Percentiles rank a stretch among this genome's conserved stretches.
Conservation (phyloP, 1,140 invertebrate species). For the Anadara kagoshimensis region DNA sequence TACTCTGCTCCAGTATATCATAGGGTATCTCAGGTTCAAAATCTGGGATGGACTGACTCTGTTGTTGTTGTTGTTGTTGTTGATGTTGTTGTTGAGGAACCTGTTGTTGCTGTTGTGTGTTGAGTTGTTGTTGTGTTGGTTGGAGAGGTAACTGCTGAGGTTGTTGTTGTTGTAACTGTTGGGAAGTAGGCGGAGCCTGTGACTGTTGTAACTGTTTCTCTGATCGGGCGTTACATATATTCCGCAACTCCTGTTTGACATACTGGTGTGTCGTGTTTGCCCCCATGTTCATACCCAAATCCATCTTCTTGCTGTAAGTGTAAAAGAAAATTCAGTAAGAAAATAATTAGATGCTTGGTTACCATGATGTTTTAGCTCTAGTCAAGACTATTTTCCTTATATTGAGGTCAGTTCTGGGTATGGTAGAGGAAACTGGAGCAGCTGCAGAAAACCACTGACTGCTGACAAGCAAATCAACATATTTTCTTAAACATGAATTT, state of each 20-base stretch:
- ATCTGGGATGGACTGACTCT: conserved; percentile 33
- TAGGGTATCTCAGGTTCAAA: conserved; percentile 60
- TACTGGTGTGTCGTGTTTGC: conserved; percentile 81
- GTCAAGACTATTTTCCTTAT: too few species aligned
- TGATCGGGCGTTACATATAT: conserved; percentile 87
- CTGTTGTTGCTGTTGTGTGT: conserved; percentile 3
- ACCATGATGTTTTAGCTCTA: too few species aligned
- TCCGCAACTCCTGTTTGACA: conserved; percentile 90
- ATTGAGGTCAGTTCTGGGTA: too few species aligned
- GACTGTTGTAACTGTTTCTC: conserved; percentile 73
- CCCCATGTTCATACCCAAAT: conserved; percentile 18
- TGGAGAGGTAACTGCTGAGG: conserved; percentile 14
- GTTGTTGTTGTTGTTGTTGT: conserved; percentile 42
- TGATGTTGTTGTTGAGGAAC: conserved; percentile 57
- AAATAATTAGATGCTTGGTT: too few species aligned
- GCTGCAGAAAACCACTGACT: too few species aligned
- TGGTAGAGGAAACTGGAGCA: too few species aligned
- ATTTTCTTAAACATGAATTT: too few species aligned
- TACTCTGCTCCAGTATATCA: conserved; percentile 68
- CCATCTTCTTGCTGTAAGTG: conserved; percentile 25
- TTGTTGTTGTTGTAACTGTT: conserved; percentile 13
- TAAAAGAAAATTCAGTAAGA: background rate
- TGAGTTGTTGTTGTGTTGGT: background rate
- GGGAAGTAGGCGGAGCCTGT: conserved; percentile 11
- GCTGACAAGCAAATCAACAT: too few species aligned